Percentiles rank a stretch among this genome's conserved stretches.
These are phyloP conservation scores for Seriola dumerili DNA, from an alignment of 2,113 vertebrate species.

Conservation along the genomic window DNA sequence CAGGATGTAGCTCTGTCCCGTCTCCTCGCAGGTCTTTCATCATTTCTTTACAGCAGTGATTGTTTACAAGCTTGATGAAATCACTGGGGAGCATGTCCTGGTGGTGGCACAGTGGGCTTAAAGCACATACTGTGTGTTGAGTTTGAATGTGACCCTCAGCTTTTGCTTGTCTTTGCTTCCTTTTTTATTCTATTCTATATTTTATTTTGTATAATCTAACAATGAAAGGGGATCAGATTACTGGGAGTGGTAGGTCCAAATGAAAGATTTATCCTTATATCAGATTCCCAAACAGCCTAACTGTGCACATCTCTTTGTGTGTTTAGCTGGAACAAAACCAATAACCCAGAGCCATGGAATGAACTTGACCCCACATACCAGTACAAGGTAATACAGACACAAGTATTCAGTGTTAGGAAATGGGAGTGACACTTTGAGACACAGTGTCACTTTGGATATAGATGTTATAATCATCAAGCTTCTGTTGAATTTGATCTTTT, in stretches of 20 bases:
- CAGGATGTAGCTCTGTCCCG: slow-evolving; percentile 8
- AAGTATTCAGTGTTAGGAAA: not conserved
- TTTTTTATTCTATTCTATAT: not conserved
- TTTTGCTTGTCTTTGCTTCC: not conserved
- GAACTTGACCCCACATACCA: slow-evolving; percentile 91
- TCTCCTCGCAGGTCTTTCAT: slow-evolving; percentile 15
- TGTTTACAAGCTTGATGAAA: slow-evolving; percentile 15
- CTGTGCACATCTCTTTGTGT: slow-evolving; percentile 11
- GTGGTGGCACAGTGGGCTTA: not conserved
- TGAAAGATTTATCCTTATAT: not conserved
- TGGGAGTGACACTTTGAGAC: not conserved
- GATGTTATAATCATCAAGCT: not conserved
- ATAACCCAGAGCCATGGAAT: slow-evolving; percentile 94
- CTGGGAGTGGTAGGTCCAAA: not conserved
- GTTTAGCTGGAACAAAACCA: slow-evolving; percentile 91
- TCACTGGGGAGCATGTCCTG: not conserved
- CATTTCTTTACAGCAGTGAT: not conserved
- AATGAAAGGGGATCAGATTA: slow-evolving; percentile 14
- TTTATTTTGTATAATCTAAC: not conserved
- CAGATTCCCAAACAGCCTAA: not conserved
- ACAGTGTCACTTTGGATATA: not conserved
- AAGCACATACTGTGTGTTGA: not conserved
- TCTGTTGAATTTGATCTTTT: not conserved
- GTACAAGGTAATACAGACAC: slow-evolving; percentile 88
- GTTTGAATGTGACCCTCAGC: slow-evolving; percentile 11